Percentiles rank a stretch among this genome's conserved stretches.
Evolutionary conservation across 2,888 invertebrate species (phyloP).

Genomic region (Caenorhabditis zanzibari): DNA sequence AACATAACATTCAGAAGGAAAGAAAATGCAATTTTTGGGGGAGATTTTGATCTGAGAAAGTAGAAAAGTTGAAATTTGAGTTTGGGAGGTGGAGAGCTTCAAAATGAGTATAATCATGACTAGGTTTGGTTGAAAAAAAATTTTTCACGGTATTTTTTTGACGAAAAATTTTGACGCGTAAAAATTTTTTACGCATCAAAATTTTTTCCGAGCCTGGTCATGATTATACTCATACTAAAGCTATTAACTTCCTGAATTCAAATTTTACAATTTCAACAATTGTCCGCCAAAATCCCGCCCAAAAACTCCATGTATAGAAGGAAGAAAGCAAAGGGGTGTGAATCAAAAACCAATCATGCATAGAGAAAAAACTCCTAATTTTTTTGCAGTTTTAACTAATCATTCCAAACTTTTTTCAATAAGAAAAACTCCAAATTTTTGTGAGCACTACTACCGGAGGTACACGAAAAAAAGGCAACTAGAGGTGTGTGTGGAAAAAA

Average conservation of each 20-base stretch:
- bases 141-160: too few species aligned
- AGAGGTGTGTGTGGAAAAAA: slow-evolving; percentile 27
- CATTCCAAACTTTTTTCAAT: not conserved
- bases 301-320: slow-evolving; percentile 6
- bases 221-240: not conserved
- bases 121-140: too few species aligned
- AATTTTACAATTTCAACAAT: too few species aligned
- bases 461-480: slow-evolving; percentile 29
- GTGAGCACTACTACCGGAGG: slow-evolving; percentile 2
- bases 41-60: too few species aligned
- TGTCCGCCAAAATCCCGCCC: not conserved
- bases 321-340: slow-evolving; percentile 36
- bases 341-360: slow-evolving; percentile 40
- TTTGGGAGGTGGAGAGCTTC: too few species aligned
- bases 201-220: not conserved
- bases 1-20: slow-evolving; percentile 47
- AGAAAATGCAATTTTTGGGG: not conserved
- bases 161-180: too few species aligned
- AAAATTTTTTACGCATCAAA: too few species aligned
- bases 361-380: not conserved
- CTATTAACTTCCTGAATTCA: not conserved
- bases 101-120: too few species aligned
- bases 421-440: not conserved
- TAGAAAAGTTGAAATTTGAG: too few species aligned
- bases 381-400: not conserved